Base-by-base conservation (phyloP, 2,888 invertebrate species). In the Epicampocera succincta region DNA sequence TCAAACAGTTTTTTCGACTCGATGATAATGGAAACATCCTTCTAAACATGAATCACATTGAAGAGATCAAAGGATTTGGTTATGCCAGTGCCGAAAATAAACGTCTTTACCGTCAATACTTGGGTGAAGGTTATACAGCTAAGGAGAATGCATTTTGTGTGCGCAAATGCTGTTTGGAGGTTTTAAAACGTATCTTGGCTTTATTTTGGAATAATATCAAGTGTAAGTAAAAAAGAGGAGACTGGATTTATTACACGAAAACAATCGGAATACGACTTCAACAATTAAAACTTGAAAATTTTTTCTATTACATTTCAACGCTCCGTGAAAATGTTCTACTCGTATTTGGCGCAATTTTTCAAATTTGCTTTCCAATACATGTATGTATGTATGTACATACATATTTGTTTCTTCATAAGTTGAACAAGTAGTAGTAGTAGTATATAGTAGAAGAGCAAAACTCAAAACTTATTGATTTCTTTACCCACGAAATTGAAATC, bases 11-110 rank as follows among this genome's bases (percentile, higher is more conserved):
- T 87, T 91, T 91, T 85, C 91, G 89, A 61, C 88, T 91, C 65
- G 90, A 90, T 84, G 91, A 91, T 58, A 85, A 88, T 77, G 91
- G 91, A 83, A 91, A 88, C 85, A 91, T 91, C 44, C 82, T 90
- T 85, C 75, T 91, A 33, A 89, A 87, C 76, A 89, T 89, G 72
- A 80, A 86, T 73, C 91, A 91, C 83, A 89, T 91, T 25, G 85
- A 85, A 1, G 91, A 90, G 69, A 86, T 87, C 13, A 87, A 86
- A 60, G 90, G 89, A 0, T 85, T 85, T 73, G 90, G 89, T 0
- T 76, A 87, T 44, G 84, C 87, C 12, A 83, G 82, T 48, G 66
- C 86, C 3, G 86, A 88, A 52, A 87, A 85, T 40, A 85, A 85
- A 25, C 86, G 86, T 48, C 85, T 87, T 48, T 89, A 88, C 79